Base-by-base conservation (phyloP, 2,888 invertebrate genomes). In the Congeria kusceri region DNA sequence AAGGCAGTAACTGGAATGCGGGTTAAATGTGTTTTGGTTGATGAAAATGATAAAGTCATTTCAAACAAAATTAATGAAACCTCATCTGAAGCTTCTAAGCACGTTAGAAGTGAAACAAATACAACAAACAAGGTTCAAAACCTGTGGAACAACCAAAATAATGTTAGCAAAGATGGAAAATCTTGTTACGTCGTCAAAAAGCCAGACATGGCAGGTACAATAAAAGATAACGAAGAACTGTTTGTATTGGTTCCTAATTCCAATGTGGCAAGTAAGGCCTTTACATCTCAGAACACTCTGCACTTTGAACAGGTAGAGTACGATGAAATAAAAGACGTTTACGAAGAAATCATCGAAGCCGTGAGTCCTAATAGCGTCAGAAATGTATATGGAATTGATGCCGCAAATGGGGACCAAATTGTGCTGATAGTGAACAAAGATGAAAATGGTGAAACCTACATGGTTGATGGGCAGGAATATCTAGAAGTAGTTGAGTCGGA, bases 381-480 rank as follows among this genome's bases (percentile, higher is more conserved):
- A 25, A 39, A 39, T 53, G 53, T 69, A 20, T 59, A 47, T 25
- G 59, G 32, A 44, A 39, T 63, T 3, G 13, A 32, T 28, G 58
- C 47, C 15, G 47, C 64, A 32, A 64, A 57, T 28, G 46, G 58
- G 18, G 71, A 72, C 32, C 28, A 62, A 56, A 72, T 72, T 23
- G 64, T 72, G 15, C 28, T 72, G 13, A 72, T 72, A 20, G 20
- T 72, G 11, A 64, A 72, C 57, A 57, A 72, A 29, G 65, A 25
- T 11, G 39, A 57, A 4, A 47, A 23, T 7, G 70, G 56, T 9
- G 56, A 28, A 9, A 20, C 64, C 11, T 44, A 64, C n/a, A 46
- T 64, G 23, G 64, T 64, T 28, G 28, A 46, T 20, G 64, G 64
- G 29, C 62, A 72, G 44, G 46, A 64, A 18, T 65, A 25, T 46